Percentiles rank a stretch among this genome's conserved stretches.
Evolutionary conservation across 2,888 invertebrate genomes (phyloP).

Genomic region (Philereme transversata): DNA sequence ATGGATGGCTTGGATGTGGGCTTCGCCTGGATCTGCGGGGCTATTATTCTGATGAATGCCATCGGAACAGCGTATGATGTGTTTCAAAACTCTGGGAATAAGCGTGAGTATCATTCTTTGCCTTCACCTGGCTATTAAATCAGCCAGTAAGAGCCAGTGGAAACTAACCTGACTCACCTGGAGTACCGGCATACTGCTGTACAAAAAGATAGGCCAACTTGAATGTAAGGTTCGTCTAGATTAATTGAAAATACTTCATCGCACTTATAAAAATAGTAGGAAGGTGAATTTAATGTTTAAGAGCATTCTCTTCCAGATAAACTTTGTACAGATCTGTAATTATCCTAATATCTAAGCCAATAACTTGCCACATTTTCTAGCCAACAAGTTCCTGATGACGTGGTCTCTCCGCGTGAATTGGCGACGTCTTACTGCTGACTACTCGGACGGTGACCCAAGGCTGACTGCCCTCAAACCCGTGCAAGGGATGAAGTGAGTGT

Average conservation of each 20-base stretch:
- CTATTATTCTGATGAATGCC: constrained; percentile 46
- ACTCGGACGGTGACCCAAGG: constrained; percentile 50
- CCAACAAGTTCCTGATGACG: constrained; percentile 47
- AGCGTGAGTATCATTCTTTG: constrained; percentile 42
- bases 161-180: too few relatives aligned
- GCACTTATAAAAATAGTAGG: too few relatives aligned
- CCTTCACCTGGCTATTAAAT: too few relatives aligned
- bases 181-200: too few relatives aligned
- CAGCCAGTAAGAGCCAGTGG: too few relatives aligned
- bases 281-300: too few relatives aligned
- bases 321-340: too few relatives aligned
- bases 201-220: neutral
- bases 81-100: constrained; percentile 32
- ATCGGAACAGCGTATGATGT: constrained; percentile 57
- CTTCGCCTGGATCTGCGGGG: constrained; percentile 40
- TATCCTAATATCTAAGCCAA: too few relatives aligned
- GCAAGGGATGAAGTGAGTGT: constrained; percentile 59
- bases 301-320: too few relatives aligned
- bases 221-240: too few relatives aligned
- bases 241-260: too few relatives aligned
- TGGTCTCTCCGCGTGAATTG: constrained; percentile 61
- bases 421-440: constrained; percentile 49
- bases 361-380: constrained; percentile 40
- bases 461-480: constrained; percentile 53
- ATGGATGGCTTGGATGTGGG: constrained; percentile 39